Percentiles rank a stretch among this genome's conserved stretches.
These are phyloP conservation scores for Formica selysi DNA, from an alignment of 1,140 invertebrate species.

Conservation along the genomic window DNA sequence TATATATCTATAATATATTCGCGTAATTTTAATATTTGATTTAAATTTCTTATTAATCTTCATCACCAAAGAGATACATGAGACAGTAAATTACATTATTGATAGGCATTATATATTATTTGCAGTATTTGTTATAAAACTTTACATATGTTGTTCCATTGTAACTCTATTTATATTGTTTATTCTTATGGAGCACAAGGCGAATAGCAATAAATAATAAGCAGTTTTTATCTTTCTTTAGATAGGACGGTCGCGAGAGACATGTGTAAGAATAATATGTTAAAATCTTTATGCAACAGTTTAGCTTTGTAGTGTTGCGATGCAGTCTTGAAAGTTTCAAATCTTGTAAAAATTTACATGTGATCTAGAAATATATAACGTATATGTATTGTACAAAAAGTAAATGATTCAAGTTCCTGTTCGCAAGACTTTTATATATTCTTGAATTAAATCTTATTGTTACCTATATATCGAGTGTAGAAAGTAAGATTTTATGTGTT, in stretches of 20 bases:
- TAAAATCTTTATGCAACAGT: not conserved
- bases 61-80: not conserved
- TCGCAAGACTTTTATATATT: conserved; percentile 46
- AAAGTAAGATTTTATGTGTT: conserved; percentile 15
- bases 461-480: not conserved
- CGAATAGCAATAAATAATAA: not conserved
- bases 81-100: not conserved
- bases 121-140: conserved; percentile 6
- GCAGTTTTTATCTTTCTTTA: not conserved
- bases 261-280: not conserved
- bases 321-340: conserved; percentile 28
- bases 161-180: not conserved
- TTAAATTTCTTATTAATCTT: conserved; percentile 4
- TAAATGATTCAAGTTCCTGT: conserved; percentile 57
- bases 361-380: conserved; percentile 11
- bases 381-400: conserved; percentile 24
- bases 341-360: conserved; percentile 30
- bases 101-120: not conserved
- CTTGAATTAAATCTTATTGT: conserved; percentile 49
- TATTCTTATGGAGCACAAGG: not conserved
- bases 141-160: not conserved
- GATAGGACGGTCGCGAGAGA: not conserved
- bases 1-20: not conserved
- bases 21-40: conserved; percentile 18
- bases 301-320: not conserved